Percentiles rank a stretch among this genome's conserved stretches.
Conservation (phyloP, 2,113 vertebrate genomes). For the Clarias gariepinus region DNA sequence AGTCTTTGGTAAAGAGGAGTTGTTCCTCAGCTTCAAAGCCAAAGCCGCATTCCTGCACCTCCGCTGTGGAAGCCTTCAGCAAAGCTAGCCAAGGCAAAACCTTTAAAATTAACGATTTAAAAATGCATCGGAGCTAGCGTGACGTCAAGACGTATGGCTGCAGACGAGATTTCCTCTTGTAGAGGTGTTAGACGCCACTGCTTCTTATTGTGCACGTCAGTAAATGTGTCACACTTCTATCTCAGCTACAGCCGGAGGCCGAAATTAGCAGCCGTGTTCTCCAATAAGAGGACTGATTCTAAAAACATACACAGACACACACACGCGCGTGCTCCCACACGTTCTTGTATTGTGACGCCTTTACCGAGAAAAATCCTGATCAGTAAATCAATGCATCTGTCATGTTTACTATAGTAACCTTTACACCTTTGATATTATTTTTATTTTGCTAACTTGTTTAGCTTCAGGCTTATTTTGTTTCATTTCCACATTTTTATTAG, state of each 20-base stretch:
- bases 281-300: slow-evolving; percentile 11
- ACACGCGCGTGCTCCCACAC: slow-evolving; percentile 7
- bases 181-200: not conserved
- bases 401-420: not conserved
- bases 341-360: not conserved
- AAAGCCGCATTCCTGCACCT: slow-evolving; percentile 16
- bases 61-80: not conserved
- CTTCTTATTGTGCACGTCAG: slow-evolving; percentile 30
- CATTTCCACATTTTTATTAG: not conserved
- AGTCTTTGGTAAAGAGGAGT: not conserved
- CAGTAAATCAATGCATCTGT: not conserved
- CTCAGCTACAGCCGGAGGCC: slow-evolving; percentile 43
- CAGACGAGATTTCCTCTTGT: not conserved
- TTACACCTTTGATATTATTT: not conserved
- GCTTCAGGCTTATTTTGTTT: not conserved
- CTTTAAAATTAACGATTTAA: not conserved
- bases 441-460: not conserved
- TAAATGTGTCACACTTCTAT: slow-evolving; percentile 34
- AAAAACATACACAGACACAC: not conserved
- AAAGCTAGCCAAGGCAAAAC: not conserved
- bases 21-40: slow-evolving; percentile 25
- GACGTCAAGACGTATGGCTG: not conserved
- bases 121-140: not conserved
- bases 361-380: not conserved
- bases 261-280: slow-evolving; percentile 30